Evolutionary conservation across 2,113 vertebrate species (phyloP).

Genomic region (Climacteris rufus): DNA sequence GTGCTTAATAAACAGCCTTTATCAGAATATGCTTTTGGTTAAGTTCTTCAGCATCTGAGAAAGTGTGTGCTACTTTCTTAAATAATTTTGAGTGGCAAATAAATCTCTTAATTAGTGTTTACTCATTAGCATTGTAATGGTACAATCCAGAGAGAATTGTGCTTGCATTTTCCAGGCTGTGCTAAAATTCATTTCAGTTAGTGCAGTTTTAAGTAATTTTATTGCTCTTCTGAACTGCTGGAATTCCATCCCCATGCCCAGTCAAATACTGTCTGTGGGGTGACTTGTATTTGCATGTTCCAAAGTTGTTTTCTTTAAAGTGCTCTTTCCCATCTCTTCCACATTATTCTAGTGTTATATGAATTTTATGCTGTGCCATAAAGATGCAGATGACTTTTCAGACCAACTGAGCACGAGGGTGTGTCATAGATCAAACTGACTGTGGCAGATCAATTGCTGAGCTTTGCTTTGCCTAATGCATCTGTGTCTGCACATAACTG

Average conservation of each 20-base stretch:
- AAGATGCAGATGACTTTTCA: not conserved
- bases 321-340: not conserved
- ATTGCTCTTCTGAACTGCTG: not conserved
- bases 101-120: not conserved
- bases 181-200: not conserved
- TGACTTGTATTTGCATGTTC: not conserved
- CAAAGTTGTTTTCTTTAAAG: not conserved
- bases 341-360: not conserved
- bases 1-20: not conserved
- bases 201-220: not conserved
- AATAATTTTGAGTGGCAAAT: not conserved
- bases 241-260: not conserved
- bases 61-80: not conserved
- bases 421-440: not conserved
- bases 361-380: not conserved
- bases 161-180: not conserved
- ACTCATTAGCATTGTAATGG: not conserved
- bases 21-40: not conserved
- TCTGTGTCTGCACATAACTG: not conserved
- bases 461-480: not conserved
- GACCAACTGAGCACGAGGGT: not conserved
- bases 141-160: not conserved
- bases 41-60: not conserved
- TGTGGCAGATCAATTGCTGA: not conserved
- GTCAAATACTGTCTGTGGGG: not conserved